Evolutionary conservation across 2,888 invertebrate genomes (phyloP).

Genomic region (Antheraea assamensis): DNA sequence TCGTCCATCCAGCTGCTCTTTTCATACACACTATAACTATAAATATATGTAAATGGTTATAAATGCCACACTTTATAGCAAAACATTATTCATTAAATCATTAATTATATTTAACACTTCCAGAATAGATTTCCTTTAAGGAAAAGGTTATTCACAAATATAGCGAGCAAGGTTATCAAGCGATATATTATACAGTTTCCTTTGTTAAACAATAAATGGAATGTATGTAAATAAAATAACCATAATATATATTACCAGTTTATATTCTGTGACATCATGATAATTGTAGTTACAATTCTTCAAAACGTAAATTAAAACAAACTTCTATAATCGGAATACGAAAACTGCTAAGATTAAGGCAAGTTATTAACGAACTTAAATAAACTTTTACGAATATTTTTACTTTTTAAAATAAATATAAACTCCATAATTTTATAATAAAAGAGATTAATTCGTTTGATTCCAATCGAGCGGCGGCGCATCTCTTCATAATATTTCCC

Average conservation of each 20-base stretch:
- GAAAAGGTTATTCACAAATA: conserved; percentile 5
- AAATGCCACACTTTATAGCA: neutral
- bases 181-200: neutral
- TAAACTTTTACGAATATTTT: too few relatives aligned
- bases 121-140: conserved; percentile 1
- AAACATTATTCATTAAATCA: neutral
- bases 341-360: too few relatives aligned
- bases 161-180: neutral
- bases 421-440: conserved; percentile 5
- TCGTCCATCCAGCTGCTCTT: neutral
- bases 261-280: neutral
- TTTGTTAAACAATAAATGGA: neutral
- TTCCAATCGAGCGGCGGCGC: conserved; percentile 52
- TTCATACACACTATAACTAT: neutral
- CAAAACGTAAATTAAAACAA: too few relatives aligned
- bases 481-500: conserved; percentile 66
- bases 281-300: too few relatives aligned
- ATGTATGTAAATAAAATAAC: too few relatives aligned
- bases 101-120: neutral
- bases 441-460: conserved; percentile 51
- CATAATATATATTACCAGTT: too few relatives aligned
- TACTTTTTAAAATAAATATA: neutral
- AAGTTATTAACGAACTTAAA: too few relatives aligned
- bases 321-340: too few relatives aligned
- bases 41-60: neutral